Evolutionary conservation across 2,797 vertebrate species (phyloP), one percentile per base, ranked within the genome.

Genomic region (Sylvilagus floridanus): DNA sequence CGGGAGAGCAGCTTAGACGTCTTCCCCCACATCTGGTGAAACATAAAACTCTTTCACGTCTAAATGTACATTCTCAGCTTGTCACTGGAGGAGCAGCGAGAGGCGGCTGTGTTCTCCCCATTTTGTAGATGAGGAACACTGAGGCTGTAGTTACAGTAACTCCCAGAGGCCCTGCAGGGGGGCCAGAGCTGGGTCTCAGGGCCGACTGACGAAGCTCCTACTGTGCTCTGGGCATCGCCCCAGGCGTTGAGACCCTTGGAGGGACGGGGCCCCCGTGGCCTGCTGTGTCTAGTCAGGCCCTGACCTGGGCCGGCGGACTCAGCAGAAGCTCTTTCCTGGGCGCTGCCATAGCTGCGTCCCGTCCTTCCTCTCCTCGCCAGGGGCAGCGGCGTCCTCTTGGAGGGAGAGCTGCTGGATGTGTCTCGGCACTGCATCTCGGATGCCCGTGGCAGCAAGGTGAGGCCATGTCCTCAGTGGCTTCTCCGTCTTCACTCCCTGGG

Each of bases 391-490:
- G 93, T 99, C 14, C 98, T 99, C 60, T 92, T 99, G 19, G 99
- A 99, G 78, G 99, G 99, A 52, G 97, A 97, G 1, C 97, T 99
- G 60, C 73, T 98, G 24, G 99, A 99, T 66, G 96, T 99, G 14
- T 99, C 99, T 86, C 98, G 99, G 79, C 99, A 99, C 86, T 96
- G 93, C 47, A 95, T 99, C 91, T 97, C 37, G 37, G 99, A 99
- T 47, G 76, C 57, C 91, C 97, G 83, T 2, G 98, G 97, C 93
- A 98, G 98, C 87, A 99, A 99, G 99, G 99, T 99, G 95, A 97
- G 95, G 42, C 21, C 54, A 7, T 6, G 71, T 65, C 69, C 50
- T 9, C 0, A 9, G 79, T 37, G 62, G 4, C 2, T 1, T 84
- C 47, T 13, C 0, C 0, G n/a, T 32, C 63, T 28, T 65, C 52